phyloP scores from a whole-genome alignment of 2,797 vertebrate genomes.

The Yasuhikotakia modesta region DNA sequence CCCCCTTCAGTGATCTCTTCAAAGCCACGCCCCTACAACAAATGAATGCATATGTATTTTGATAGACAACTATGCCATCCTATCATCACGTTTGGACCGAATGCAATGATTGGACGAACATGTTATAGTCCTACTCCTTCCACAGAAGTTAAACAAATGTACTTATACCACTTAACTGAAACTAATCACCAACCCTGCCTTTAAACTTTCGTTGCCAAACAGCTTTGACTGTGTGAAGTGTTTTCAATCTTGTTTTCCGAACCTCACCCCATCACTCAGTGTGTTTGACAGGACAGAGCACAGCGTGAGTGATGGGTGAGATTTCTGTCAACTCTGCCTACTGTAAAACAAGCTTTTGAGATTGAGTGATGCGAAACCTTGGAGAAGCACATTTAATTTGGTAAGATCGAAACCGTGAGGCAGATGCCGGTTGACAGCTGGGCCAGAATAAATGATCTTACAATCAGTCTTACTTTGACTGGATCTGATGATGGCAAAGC shows the following conservation, averaged over 20 bases:
- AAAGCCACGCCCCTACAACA: too few relatives aligned
- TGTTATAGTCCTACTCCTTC: too few relatives aligned
- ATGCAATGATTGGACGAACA: too few relatives aligned
- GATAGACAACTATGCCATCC: too few relatives aligned
- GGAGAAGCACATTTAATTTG: slow-evolving; percentile 20
- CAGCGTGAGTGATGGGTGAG: slow-evolving; percentile 36
- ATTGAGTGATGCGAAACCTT: slow-evolving; percentile 39
- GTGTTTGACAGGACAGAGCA: slow-evolving; percentile 37
- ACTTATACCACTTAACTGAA: too few relatives aligned
- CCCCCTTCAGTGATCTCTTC: too few relatives aligned
- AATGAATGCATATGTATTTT: too few relatives aligned
- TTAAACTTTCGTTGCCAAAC: slow-evolving; percentile 13
- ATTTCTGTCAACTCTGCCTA: slow-evolving; percentile 1
- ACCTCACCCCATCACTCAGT: slow-evolving; percentile 24
- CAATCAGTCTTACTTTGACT: slow-evolving; percentile 13
- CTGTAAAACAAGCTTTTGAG: slow-evolving; percentile 25
- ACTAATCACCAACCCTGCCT: too few relatives aligned
- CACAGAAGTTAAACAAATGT: too few relatives aligned
- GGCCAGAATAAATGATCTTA: slow-evolving; percentile 29
- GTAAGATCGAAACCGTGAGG: slow-evolving; percentile 28
- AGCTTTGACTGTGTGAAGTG: neutral
- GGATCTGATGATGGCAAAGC: slow-evolving; percentile 34
- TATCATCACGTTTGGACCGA: too few relatives aligned
- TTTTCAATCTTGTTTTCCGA: slow-evolving; percentile 33
- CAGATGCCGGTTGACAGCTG: slow-evolving; percentile 26